phyloP scores from a whole-genome alignment of 2,797 vertebrate genomes.

The Hozukius guyotensis region DNA sequence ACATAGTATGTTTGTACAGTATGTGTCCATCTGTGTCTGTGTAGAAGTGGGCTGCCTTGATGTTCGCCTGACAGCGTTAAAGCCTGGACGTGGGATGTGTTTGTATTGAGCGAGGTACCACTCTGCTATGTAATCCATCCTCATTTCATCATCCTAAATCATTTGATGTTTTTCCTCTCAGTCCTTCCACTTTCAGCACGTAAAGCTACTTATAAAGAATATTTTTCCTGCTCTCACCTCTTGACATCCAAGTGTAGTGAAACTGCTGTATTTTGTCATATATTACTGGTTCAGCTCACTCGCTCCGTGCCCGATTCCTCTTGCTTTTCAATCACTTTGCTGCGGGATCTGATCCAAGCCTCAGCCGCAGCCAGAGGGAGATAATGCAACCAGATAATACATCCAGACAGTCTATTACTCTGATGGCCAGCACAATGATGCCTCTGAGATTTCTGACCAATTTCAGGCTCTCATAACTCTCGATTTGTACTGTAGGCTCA shows the following conservation, averaged over 20 bases:
- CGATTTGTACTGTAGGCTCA: slow-evolving; percentile 27
- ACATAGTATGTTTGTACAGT: background rate
- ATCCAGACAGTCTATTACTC: slow-evolving; percentile 71
- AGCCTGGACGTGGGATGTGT: slow-evolving; percentile 21
- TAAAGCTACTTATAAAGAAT: slow-evolving; percentile 24
- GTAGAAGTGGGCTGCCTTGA: slow-evolving; percentile 6
- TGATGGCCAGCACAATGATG: slow-evolving; percentile 64
- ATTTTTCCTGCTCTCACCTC: slow-evolving; percentile 7
- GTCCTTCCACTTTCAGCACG: slow-evolving; percentile 16
- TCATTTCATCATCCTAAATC: slow-evolving; percentile 53
- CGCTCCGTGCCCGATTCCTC: slow-evolving; percentile 25
- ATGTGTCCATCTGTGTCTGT: background rate
- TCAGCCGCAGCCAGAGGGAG: slow-evolving; percentile 43
- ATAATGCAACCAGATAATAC: slow-evolving; percentile 72
- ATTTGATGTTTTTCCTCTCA: slow-evolving; percentile 33
- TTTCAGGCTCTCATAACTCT: slow-evolving; percentile 53
- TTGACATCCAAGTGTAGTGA: slow-evolving; percentile 16
- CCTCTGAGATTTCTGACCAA: slow-evolving; percentile 67
- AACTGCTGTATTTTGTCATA: slow-evolving; percentile 56
- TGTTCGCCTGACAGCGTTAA: slow-evolving; percentile 14
- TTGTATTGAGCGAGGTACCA: background rate
- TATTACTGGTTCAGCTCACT: slow-evolving; percentile 27
- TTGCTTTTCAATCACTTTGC: slow-evolving; percentile 74
- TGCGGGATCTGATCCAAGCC: slow-evolving; percentile 65
- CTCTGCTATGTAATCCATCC: slow-evolving; percentile 28